Percentiles rank a stretch among this genome's conserved stretches.
These are phyloP conservation scores for Pipistrellus pygmaeus DNA, from an alignment of 2,797 vertebrate genomes.

Conservation along the genomic window DNA sequence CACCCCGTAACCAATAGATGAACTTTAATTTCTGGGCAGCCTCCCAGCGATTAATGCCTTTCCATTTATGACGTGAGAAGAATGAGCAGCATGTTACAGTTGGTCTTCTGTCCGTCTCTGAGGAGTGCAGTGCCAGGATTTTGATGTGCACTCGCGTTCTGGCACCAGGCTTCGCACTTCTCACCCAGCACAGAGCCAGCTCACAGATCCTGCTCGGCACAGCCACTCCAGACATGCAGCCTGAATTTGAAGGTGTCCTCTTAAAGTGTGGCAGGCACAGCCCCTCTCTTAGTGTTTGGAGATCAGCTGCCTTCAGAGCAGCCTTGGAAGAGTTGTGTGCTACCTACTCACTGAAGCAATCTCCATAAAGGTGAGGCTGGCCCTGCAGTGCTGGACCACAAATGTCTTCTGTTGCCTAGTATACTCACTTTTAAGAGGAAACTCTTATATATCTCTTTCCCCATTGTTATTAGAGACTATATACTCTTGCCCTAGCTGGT, in stretches of 20 bases:
- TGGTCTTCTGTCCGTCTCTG: slow-evolving; percentile 67
- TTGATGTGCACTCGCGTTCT: slow-evolving; percentile 64
- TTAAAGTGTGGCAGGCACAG: slow-evolving; percentile 44
- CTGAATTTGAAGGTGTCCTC: slow-evolving; percentile 63
- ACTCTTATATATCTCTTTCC: neutral
- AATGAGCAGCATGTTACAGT: slow-evolving; percentile 63
- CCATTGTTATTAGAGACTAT: neutral
- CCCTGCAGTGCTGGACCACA: neutral
- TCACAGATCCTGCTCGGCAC: slow-evolving; percentile 50
- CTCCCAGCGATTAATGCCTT: slow-evolving; percentile 69
- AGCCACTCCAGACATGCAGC: slow-evolving; percentile 32
- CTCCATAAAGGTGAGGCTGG: neutral
- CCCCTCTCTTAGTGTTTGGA: slow-evolving; percentile 27
- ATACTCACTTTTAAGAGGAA: neutral
- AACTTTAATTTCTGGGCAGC: slow-evolving; percentile 73
- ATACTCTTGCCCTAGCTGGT: neutral
- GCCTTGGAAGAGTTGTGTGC: neutral
- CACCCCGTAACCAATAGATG: slow-evolving; percentile 73
- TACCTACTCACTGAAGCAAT: neutral
- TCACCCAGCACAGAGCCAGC: slow-evolving; percentile 76
- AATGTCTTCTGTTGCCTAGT: neutral
- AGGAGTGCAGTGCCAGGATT: slow-evolving; percentile 61
- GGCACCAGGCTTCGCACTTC: slow-evolving; percentile 49
- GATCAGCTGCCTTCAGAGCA: slow-evolving; percentile 41
- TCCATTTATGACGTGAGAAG: slow-evolving; percentile 76